Percentiles rank a stretch among this genome's conserved stretches.
Conservation (phyloP, 2,888 invertebrate genomes). For the Athalia cordata region DNA sequence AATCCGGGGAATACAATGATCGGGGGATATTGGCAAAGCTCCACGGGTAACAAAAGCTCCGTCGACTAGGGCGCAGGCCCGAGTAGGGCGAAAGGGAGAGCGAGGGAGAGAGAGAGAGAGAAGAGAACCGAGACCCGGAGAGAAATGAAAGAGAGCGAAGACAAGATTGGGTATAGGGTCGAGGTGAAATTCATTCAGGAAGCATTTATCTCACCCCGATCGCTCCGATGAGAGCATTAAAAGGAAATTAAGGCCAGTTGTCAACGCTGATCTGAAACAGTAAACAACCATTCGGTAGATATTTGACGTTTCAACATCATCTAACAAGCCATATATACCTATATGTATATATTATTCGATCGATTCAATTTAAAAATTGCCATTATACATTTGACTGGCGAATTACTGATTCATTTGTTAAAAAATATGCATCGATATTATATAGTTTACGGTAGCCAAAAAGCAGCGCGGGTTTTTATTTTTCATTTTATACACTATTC, state of each 20-base stretch:
- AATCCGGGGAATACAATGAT: conserved; percentile 39
- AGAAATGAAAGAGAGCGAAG: neutral
- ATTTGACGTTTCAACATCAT: neutral
- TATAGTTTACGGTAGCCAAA: no score
- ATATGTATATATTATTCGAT: no score
- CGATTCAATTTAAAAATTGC: no score
- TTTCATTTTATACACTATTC: no score
- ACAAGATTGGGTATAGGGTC: conserved; percentile 12
- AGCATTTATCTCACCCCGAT: conserved; percentile 38
- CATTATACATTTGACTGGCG: no score
- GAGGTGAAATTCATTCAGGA: conserved; percentile 40
- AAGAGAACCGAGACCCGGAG: neutral
- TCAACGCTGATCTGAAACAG: conserved; percentile 23
- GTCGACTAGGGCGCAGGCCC: conserved; percentile 37
- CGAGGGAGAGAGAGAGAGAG: neutral
- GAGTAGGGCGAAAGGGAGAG: conserved; percentile 14
- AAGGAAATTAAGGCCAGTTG: conserved; percentile 22
- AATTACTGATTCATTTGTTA: no score
- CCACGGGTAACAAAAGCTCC: conserved; percentile 40
- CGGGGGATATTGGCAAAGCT: conserved; percentile 41
- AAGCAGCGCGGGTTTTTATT: no score
- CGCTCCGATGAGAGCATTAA: conserved; percentile 24
- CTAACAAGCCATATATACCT: no score
- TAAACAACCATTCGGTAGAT: neutral
- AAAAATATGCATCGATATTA: no score